Conservation (phyloP, 1,140 invertebrate species). For the Caerostris darwini region DNA sequence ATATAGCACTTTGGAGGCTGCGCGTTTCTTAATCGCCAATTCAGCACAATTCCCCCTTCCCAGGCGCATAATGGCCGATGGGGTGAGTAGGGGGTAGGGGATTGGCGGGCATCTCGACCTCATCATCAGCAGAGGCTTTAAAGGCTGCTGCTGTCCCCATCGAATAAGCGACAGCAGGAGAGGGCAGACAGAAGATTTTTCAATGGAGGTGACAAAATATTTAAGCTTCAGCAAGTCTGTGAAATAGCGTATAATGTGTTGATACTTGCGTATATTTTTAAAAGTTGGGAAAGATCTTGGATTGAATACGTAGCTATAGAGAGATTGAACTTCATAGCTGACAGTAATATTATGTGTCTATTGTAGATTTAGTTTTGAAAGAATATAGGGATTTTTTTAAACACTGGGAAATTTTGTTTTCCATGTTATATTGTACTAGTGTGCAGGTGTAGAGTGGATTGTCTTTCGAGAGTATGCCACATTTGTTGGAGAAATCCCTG, state of each 20-base stretch:
- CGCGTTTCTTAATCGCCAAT: conserved; percentile 69
- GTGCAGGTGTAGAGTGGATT: no score
- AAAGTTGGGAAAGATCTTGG: background rate
- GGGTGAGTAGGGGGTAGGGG: background rate
- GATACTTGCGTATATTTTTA: background rate
- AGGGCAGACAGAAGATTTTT: background rate
- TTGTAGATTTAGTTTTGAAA: no score
- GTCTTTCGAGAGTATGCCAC: no score
- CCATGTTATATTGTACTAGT: no score
- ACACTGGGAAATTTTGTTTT: no score
- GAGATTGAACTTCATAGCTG: no score
- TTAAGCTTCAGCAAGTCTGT: background rate
- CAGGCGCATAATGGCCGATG: background rate
- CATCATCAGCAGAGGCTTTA: conserved; percentile 41
- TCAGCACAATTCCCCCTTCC: conserved; percentile 37
- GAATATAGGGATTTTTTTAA: no score
- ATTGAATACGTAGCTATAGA: no score
- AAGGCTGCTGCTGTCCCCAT: background rate
- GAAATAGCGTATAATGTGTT: background rate
- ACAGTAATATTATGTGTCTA: no score
- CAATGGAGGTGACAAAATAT: conserved; percentile 12
- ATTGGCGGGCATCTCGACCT: conserved; percentile 10
- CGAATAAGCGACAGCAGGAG: conserved; percentile 16
- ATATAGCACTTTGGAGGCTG: conserved; percentile 9
- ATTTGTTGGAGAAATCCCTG: no score